These are phyloP conservation scores for Fopius arisanus DNA, from an alignment of 1,140 invertebrate species.

Conservation along the genomic window DNA sequence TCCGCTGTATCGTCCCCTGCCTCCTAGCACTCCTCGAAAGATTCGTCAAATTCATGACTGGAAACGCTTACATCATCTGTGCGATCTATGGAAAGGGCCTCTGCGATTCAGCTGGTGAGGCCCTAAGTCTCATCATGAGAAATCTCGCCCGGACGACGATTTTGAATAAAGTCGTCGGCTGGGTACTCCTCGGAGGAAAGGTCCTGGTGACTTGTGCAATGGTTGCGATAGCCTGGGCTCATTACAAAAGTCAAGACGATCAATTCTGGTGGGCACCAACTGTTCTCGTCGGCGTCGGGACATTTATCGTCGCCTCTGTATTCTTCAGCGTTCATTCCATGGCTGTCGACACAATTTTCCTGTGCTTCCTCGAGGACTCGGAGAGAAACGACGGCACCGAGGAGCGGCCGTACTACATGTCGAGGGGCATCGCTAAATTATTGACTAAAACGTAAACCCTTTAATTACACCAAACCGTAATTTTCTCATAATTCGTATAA, in stretches of 20 bases:
- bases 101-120: slow-evolving; percentile 86
- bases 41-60: slow-evolving; percentile 85
- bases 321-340: slow-evolving; percentile 96
- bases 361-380: slow-evolving; percentile 96
- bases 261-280: slow-evolving; percentile 70
- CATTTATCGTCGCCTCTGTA: slow-evolving; percentile 67
- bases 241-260: slow-evolving; percentile 45
- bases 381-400: slow-evolving; percentile 92
- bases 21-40: slow-evolving; percentile 93
- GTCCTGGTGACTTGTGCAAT: slow-evolving; percentile 69
- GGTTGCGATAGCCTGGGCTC: slow-evolving; percentile 46
- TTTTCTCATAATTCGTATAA: too few species aligned
- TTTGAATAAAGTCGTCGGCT: slow-evolving; percentile 84
- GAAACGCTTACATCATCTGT: slow-evolving; percentile 97
- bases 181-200: slow-evolving; percentile 74
- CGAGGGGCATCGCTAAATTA: slow-evolving; percentile 83
- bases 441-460: slow-evolving; percentile 48
- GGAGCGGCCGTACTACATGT: slow-evolving; percentile 95
- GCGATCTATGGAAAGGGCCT: slow-evolving; percentile 95
- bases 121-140: slow-evolving; percentile 88
- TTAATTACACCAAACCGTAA: too few species aligned
- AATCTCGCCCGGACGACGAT: slow-evolving; percentile 89
- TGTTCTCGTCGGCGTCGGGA: slow-evolving; percentile 64
- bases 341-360: slow-evolving; percentile 94
- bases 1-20: slow-evolving; percentile 86